Base-by-base conservation (phyloP, 2,888 invertebrate genomes). In the Drosophila hawaiiensis region DNA sequence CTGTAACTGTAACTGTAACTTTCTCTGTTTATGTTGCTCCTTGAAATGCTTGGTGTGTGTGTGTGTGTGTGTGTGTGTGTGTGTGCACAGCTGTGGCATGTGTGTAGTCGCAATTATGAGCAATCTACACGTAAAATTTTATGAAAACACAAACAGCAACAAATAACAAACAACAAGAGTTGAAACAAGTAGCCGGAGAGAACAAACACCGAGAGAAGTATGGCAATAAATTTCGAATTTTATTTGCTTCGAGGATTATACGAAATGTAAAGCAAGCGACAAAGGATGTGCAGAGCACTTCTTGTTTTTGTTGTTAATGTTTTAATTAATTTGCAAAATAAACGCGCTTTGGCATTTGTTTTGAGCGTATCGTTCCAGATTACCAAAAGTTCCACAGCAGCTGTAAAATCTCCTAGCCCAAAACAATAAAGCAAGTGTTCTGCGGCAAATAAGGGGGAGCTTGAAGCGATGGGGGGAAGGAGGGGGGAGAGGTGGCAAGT, bases 321-420 rank as follows among this genome's bases (percentile, higher is more conserved):
- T 84, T 84, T 84, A 84, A 84, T 84, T 84, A 84, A 84, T 84
- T 84, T 84, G 78, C 65, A 78, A 75, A 84, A 78, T 73, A 80
- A 80, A 80, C 70, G 68, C 74, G 53, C 56, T 72, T 76, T 54
- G 53, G 64, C 69, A 69, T 72, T 70, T 64, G 77, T 62, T 65
- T 49, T 39, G 35, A 31, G 52, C 54, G 63, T 63, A 69, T 65
- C 54, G 25, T 25, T 68, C 60, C 74, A 65, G 70, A 66, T 78
- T 78, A 73, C 74, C 63, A 66, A 77, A 77, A 78, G 47, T 77
- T 78, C 49, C 53, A 39, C 16, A 47, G 25, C 16, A 47, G 61
- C 56, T 63, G 49, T 28, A 62, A 72, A 62, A 73, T 49, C 56
- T 58, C 50, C 25, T 35, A 52, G 58, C 16, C 29, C 58, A 67